A percentile compares a stretch with the other conserved stretches of the same genome.
phyloP scores from a whole-genome alignment of 2,797 vertebrate genomes.

The Danionella dracula region DNA sequence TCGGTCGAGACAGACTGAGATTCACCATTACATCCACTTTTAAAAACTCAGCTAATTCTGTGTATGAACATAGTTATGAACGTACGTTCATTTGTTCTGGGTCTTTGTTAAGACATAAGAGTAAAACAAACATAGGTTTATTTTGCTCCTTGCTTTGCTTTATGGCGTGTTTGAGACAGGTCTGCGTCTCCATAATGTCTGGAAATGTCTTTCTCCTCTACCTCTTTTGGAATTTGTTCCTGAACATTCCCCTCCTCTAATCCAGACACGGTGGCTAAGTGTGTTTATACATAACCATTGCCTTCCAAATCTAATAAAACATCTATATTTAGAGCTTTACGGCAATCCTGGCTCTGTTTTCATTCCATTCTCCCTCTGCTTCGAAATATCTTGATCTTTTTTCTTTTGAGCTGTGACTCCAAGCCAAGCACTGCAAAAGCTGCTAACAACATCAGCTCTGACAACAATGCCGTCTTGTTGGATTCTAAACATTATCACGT shows the following conservation, averaged over 20 bases:
- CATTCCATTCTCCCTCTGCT: neutral
- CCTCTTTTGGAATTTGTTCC: slow-evolving; percentile 28
- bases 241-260: slow-evolving; percentile 8
- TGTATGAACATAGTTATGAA: neutral
- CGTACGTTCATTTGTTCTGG: neutral
- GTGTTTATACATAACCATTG: slow-evolving; percentile 24
- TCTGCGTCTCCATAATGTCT: neutral
- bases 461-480: slow-evolving; percentile 4
- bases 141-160: neutral
- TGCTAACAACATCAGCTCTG: neutral
- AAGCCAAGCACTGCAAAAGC: neutral
- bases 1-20: neutral
- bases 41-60: neutral
- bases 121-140: neutral
- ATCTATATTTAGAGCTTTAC: slow-evolving; percentile 32
- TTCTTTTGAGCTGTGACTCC: neutral
- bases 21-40: neutral
- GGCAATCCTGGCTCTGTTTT: slow-evolving; percentile 20
- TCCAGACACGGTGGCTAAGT: slow-evolving; percentile 15
- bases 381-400: slow-evolving; percentile 5
- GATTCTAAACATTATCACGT: neutral
- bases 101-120: neutral
- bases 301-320: slow-evolving; percentile 34
- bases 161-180: neutral
- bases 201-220: slow-evolving; percentile 10